Evolutionary conservation across 2,797 vertebrate species (phyloP), one percentile per base, ranked within the genome.

Genomic region (Pseudotriccus pelzelni): DNA sequence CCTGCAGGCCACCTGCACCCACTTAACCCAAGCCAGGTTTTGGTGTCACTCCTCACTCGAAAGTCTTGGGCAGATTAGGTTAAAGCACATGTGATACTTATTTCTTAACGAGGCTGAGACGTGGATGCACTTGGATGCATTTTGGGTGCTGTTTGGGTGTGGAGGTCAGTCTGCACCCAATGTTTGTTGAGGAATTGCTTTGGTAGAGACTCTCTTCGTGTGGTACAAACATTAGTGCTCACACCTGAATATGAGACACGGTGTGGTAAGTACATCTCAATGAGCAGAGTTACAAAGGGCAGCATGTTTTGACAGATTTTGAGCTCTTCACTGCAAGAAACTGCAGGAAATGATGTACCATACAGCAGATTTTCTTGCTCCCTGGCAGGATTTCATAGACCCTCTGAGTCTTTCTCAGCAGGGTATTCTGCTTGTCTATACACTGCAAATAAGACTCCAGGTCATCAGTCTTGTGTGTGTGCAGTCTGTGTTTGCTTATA

Each of bases 321-420:
- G 83, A 97, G 95, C 81, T 90, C 77, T 93, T 97, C 95, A 59
- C 90, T 95, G 90, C 63, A 89, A 79, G 84, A 95, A 97, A n/a
- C 92, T 90, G 64, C 87, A 92, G 95, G 95, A 97, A 95, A 87
- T n/a, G 12, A 55, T 96, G 93, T 96, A 87, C 72, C 37, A n/a
- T 94, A 88, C 94, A 96, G 95, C 58, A 87, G 92, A 92, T 94
- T 89, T 80, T 59, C 84, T 93, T 96, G 96, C 90, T 97, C 87
- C 69, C 52, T 96, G 92, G 80, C 92, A 95, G 91, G 79, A 88
- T 94, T 83, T 95, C 39, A 81, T 52, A 75, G 73, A 67, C 50
- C 87, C 87, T 93, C 67, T 82, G 91, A 96, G 93, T 74, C 81
- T 43, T 68, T 96, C 88, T 84, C 97, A 95, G 96, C 92, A 94